A percentile compares a stretch with the other conserved stretches of the same genome.
Conservation (phyloP, 1,140 invertebrate genomes). For the Drosophila bifasciata region DNA sequence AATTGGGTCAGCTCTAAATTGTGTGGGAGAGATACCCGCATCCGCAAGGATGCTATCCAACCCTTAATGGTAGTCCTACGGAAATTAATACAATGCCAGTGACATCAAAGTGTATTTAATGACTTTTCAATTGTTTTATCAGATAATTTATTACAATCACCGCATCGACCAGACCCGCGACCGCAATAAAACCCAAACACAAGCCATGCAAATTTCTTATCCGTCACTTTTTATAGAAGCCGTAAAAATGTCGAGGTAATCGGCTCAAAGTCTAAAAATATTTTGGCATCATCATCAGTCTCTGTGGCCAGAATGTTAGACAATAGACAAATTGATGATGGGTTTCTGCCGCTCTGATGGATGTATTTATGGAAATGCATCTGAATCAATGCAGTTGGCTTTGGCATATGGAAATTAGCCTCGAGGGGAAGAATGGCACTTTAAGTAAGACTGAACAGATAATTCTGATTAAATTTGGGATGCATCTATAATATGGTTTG, state of each 20-base stretch:
- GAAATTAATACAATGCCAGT: conserved; percentile 45
- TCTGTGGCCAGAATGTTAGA: conserved; percentile 38
- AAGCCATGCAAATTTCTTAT: conserved; percentile 46
- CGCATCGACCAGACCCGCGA: too few relatives aligned
- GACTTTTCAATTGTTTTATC: conserved; percentile 61
- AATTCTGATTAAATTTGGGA: too few relatives aligned
- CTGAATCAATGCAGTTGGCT: conserved; percentile 1
- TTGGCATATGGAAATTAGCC: background rate
- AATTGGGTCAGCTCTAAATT: conserved; percentile 45
- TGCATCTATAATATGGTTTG: too few relatives aligned
- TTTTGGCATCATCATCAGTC: conserved; percentile 53
- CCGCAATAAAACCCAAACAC: conserved; percentile 54
- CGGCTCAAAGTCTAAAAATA: conserved; percentile 51
- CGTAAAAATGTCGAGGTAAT: conserved; percentile 20
- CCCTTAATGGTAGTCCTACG: background rate
- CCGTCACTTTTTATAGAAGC: conserved; percentile 49
- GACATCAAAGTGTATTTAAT: conserved; percentile 42
- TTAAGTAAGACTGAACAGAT: too few relatives aligned
- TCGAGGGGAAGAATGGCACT: background rate
- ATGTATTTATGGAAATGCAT: conserved; percentile 52
- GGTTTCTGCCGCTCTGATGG: too few relatives aligned
- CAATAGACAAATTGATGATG: conserved; percentile 55
- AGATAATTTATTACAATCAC: conserved; percentile 58
- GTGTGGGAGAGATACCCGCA: conserved; percentile 14
- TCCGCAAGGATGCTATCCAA: conserved; percentile 4